Conservation (phyloP, 2,888 invertebrate genomes). For the Balanococcus diminutus region DNA sequence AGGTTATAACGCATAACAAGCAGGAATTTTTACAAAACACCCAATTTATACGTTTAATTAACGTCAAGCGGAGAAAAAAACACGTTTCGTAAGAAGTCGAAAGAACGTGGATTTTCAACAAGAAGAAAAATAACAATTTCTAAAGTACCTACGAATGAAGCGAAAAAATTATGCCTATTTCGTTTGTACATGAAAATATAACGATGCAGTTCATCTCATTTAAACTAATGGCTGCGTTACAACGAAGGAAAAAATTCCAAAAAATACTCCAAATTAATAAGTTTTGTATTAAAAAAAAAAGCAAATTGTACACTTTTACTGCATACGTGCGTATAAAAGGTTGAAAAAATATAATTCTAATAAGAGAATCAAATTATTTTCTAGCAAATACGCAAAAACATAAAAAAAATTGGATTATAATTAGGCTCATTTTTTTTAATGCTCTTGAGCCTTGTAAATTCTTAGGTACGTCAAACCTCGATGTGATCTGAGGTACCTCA, state of each 20-base stretch:
- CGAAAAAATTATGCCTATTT: slow-evolving; percentile 4
- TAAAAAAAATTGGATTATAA: not conserved
- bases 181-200: slow-evolving; percentile 13
- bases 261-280: not conserved
- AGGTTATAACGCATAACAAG: not conserved
- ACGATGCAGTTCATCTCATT: slow-evolving; percentile 1
- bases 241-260: not conserved
- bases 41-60: not conserved
- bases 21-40: not conserved
- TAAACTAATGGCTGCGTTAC: slow-evolving; percentile 6
- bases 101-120: not conserved
- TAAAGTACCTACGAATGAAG: not conserved
- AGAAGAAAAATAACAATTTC: not conserved
- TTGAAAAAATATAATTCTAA: not conserved
- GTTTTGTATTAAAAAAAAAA: not conserved
- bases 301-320: not conserved
- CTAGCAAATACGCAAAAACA: not conserved
- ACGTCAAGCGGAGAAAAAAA: not conserved
- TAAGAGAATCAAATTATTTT: not conserved
- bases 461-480: not conserved
- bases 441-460: not conserved
- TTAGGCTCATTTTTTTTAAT: not conserved
- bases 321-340: not conserved
- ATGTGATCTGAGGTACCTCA: not conserved
- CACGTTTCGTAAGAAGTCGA: not conserved